These are phyloP conservation scores for Trichogramma dendrolimi DNA, from an alignment of 2,888 invertebrate genomes.

Conservation along the genomic window DNA sequence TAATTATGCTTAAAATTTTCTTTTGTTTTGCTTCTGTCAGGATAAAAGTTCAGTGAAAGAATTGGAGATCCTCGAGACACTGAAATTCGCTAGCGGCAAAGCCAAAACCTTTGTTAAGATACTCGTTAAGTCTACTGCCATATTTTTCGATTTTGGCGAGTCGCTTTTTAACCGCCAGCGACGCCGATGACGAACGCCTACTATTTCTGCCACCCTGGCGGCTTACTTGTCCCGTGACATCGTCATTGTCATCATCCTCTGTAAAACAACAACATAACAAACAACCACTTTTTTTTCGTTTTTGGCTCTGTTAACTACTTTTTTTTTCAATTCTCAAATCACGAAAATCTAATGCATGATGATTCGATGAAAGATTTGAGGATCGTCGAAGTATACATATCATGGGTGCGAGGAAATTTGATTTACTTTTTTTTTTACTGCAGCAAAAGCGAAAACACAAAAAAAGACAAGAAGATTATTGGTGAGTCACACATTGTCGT, in stretches of 20 bases:
- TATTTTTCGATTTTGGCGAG: conserved; percentile 34
- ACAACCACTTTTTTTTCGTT: background rate
- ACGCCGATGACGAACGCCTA: background rate
- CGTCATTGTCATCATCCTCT: conserved; percentile 24
- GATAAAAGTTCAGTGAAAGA: conserved; percentile 24
- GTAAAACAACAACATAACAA: conserved; percentile 18
- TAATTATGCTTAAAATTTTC: too few species aligned
- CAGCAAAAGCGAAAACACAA: too few species aligned
- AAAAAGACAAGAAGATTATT: too few species aligned
- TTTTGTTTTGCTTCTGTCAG: too few species aligned
- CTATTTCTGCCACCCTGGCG: too few species aligned
- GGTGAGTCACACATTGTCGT: too few species aligned
- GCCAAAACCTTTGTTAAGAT: conserved; percentile 34
- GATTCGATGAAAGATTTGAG: too few species aligned
- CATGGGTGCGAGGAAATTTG: too few species aligned
- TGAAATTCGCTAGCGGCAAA: conserved; percentile 30
- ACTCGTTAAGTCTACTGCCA: conserved; percentile 35
- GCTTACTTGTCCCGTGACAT: conserved; percentile 22
- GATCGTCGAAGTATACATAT: too few species aligned
- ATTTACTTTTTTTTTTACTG: too few species aligned
- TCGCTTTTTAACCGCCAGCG: conserved; percentile 26
- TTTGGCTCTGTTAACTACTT: background rate
- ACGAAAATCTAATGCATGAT: too few species aligned
- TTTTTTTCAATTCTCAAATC: background rate
- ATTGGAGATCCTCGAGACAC: conserved; percentile 29